Evolutionary conservation across 2,888 invertebrate species (phyloP), one percentile per base, ranked within the genome.

Genomic region (Hemistola chrysoprasaria): DNA sequence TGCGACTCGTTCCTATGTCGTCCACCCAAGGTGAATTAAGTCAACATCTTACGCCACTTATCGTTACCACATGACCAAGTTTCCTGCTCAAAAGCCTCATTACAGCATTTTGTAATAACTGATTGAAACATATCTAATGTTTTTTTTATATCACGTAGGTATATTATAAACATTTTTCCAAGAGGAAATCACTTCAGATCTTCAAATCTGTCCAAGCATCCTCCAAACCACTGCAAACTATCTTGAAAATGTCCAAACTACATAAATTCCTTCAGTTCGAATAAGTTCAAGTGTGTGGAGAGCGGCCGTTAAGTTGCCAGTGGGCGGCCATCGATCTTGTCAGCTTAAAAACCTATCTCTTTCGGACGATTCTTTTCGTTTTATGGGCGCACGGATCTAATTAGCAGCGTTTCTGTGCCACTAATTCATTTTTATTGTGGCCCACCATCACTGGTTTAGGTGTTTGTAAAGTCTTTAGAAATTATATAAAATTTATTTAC

Each of bases 371-470:
- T 50, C 40, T 44, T 53, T 53, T 37, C 52, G 46, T 55, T 64
- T 60, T 59, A 59, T 56, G 26, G 48, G 31, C 26, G 28, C n/a
- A 20, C 8, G 37, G 46, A 53, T 50, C 53, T 62, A 55, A 62
- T 59, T 56, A 53, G 38, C 26, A 39, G 50, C 45, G 41, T 53
- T 56, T 53, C 46, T 49, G 44, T 43, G 45, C 31, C 39, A 40
- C 43, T 49, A 54, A 60, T 62, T 46, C 36, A 47, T 52, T 47
- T 49, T 58, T 56, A 42, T 44, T 32, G 32, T 28, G 33, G 8
- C 21, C 26, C 2, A 9, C 0, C 7, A 8, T 28, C 2, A 9
- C 0, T 6, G 10, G 1, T 11, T 28, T 16, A 8, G 20, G 25
- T 4, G 9, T 23, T n/a, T 25, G 16, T 10, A 6, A 6, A 6